Evolutionary conservation across 2,113 vertebrate species (phyloP).

Genomic region (Pollachius pollachius): DNA sequence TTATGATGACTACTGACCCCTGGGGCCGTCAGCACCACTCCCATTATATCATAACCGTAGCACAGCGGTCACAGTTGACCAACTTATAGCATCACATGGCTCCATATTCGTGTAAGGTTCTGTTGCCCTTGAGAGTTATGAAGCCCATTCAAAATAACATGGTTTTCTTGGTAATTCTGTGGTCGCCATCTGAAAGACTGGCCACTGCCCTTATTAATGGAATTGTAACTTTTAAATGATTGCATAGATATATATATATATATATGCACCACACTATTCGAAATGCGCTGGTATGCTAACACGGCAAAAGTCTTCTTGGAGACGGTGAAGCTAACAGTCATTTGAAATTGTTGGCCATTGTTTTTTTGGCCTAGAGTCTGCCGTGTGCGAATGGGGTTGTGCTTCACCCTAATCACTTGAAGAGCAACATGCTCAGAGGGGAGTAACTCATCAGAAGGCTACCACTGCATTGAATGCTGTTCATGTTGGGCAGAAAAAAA

Average conservation of each 20-base stretch:
- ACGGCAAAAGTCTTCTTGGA: no score
- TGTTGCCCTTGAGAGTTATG: not conserved
- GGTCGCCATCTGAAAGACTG: no score
- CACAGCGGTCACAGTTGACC: no score
- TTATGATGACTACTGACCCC: not conserved
- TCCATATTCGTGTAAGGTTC: not conserved
- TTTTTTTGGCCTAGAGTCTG: slow-evolving; percentile 38
- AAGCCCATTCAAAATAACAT: not conserved
- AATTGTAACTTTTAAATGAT: no score
- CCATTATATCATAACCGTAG: slow-evolving; percentile 1
- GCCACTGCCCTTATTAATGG: not conserved
- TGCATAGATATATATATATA: no score
- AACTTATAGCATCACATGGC: no score
- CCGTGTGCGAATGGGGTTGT: slow-evolving; percentile 50
- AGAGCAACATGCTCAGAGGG: slow-evolving; percentile 12
- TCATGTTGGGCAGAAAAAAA: no score
- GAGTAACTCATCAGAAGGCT: slow-evolving; percentile 2
- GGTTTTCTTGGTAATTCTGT: not conserved
- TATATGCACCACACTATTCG: no score
- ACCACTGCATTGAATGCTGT: no score
- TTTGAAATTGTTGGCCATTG: slow-evolving; percentile 9
- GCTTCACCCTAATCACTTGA: slow-evolving; percentile 46
- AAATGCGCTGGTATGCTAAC: no score
- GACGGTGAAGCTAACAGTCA: slow-evolving; percentile 11
- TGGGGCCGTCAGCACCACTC: not conserved